Base-by-base conservation (phyloP, 2,797 vertebrate genomes). In the Cuculus canorus region DNA sequence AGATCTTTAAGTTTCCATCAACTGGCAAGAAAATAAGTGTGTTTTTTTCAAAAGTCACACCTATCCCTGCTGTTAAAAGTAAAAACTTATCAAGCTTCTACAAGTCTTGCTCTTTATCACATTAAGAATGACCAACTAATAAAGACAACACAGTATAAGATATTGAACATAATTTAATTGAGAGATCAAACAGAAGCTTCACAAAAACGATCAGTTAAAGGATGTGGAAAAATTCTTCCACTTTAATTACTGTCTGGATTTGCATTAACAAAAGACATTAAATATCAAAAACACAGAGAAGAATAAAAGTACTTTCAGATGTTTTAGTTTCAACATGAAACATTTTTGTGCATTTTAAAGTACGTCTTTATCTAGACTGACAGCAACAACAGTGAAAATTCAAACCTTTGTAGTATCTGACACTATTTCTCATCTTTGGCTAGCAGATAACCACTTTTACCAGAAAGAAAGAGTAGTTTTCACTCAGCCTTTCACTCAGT, bases 151-250 rank as follows among this genome's bases (percentile, higher is more conserved):
- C 27, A 82, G 39, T 45, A 4, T 79, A 88, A 90, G 57, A 92
- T 50, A 92, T 0, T 66, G 86, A 86, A 90, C 54, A 19, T 48
- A 84, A 93, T 69, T 95, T 91, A 95, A 96, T 59, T 86, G 86
- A 88, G 50, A 96, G 72, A 95, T 94, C 87, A 94, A 95, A 95
- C 48, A 80, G 64, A 41, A 92, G 50, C 65, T 84, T 83, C 76
- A 83, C 24, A 93, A 85, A 95, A 91, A 52, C 1, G 7, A 90
- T 54, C 93, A 93, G 63, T 52, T 70, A 92, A 91, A 90, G 43
- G 73, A 95, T 52, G 77, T 71, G 77, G 77, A 72, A 91, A 93
- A 90, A 76, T 72, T 65, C 48, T 72, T 76, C 52, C 45, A 65
- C 66, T 95, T 88, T 88, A 90, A 94, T 88, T 82, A 88, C 33